phyloP scores from a whole-genome alignment of 2,113 vertebrate genomes.

The Bostrychus sinensis region DNA sequence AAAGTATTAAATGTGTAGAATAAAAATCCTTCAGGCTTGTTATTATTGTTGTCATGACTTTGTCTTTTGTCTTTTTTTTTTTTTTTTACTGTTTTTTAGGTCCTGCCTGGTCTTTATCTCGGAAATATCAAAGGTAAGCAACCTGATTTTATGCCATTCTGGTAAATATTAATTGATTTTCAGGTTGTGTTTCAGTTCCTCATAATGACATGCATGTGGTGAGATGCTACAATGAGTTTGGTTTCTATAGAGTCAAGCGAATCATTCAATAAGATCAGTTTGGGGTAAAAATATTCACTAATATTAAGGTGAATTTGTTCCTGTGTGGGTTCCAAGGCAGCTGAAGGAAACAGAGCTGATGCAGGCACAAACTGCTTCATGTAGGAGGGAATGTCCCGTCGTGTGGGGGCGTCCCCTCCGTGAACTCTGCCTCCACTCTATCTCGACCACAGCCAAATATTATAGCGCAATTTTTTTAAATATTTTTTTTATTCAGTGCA shows the following conservation, averaged over 20 bases:
- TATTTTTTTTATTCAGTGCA: neutral
- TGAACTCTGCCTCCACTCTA: neutral
- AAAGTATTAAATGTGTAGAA: neutral
- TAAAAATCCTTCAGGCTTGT: neutral
- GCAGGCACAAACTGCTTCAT: conserved; percentile 15
- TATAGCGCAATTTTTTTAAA: neutral
- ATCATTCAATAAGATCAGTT: conserved; percentile 16
- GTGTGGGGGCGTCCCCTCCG: conserved; percentile 53
- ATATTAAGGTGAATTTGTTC: conserved; percentile 12
- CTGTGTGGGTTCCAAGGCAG: conserved; percentile 34
- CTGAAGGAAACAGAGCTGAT: conserved; percentile 36
- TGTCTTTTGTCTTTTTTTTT: no score
- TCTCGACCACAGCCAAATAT: neutral
- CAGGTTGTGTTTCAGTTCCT: conserved; percentile 76
- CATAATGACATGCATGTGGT: conserved; percentile 61
- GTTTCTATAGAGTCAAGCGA: conserved; percentile 71
- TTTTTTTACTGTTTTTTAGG: conserved; percentile 62
- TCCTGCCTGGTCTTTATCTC: conserved; percentile 89
- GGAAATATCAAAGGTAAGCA: conserved; percentile 87
- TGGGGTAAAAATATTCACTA: conserved; percentile 14
- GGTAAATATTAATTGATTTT: conserved; percentile 49
- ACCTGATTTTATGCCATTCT: neutral
- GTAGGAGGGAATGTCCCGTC: conserved; percentile 58
- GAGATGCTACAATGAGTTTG: conserved; percentile 65
- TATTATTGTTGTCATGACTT: neutral